These are phyloP conservation scores for Pocillopora damicornis DNA, from an alignment of 64 coral and sea anemone species.

Conservation along the genomic window DNA sequence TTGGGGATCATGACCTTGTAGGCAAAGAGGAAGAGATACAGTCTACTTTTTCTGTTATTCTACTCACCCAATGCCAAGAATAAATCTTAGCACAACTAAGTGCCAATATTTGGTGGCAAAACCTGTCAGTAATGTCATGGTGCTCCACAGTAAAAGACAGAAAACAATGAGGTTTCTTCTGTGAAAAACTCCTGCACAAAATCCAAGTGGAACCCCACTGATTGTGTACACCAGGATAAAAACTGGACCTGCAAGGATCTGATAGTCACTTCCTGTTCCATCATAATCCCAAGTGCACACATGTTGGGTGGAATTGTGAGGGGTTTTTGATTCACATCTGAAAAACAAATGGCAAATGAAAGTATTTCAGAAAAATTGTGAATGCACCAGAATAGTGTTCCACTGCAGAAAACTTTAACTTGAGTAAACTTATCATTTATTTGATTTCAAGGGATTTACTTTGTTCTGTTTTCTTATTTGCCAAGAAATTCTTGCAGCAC, in stretches of 20 bases:
- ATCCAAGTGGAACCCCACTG: constrained; percentile 89
- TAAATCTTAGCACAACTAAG: constrained; percentile 81
- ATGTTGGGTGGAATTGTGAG: not conserved
- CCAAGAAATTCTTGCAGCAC: too few relatives aligned
- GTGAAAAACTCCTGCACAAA: constrained; percentile 79
- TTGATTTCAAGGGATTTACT: not conserved
- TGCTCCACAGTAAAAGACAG: constrained; percentile 91
- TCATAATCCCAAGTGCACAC: constrained; percentile 92
- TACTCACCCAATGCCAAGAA: constrained; percentile 94
- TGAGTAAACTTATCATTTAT: not conserved
- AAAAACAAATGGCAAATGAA: constrained; percentile 5
- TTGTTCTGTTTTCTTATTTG: too few relatives aligned
- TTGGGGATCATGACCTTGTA: not conserved
- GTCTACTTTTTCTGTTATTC: not conserved
- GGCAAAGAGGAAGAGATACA: too few relatives aligned
- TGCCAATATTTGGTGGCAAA: constrained; percentile 98
- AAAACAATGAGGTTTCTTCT: constrained; percentile 82
- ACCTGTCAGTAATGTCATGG: constrained; percentile 90
- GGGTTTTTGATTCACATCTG: constrained; percentile 37
- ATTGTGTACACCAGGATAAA: constrained; percentile 94
- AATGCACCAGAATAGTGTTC: not conserved
- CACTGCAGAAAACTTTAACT: not conserved
- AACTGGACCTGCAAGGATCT: constrained; percentile 92
- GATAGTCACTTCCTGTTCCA: constrained; percentile 88
- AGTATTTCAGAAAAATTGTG: too few relatives aligned